Conservation (phyloP, 2,797 vertebrate species). For the Takifugu ocellatus region DNA sequence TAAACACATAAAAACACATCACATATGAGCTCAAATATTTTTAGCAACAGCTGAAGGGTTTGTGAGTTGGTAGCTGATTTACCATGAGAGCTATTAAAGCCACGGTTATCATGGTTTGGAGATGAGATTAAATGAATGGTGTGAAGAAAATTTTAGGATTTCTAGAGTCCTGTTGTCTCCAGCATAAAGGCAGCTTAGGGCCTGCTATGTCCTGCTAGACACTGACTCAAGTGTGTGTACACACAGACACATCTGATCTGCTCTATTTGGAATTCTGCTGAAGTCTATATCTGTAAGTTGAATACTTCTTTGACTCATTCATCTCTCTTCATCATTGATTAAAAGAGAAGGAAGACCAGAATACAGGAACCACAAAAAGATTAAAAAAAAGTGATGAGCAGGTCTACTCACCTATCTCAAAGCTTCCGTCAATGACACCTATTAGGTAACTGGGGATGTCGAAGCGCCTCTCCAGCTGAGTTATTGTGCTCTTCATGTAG, state of each 20-base stretch:
- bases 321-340: slow-evolving; percentile 43
- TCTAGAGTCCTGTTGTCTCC: not conserved
- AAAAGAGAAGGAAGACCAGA: slow-evolving; percentile 15
- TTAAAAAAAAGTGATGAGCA: slow-evolving; percentile 36
- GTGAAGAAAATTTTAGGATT: slow-evolving; percentile 15
- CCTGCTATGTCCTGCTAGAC: slow-evolving; percentile 42
- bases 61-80: slow-evolving; percentile 9
- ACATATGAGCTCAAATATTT: slow-evolving; percentile 3
- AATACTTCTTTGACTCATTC: slow-evolving; percentile 57
- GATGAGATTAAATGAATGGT: slow-evolving; percentile 7
- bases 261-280: slow-evolving; percentile 41
- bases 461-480: slow-evolving; percentile 90
- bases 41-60: not conserved
- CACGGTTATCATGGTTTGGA: not conserved
- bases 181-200: slow-evolving; percentile 10
- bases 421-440: slow-evolving; percentile 87
- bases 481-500: slow-evolving; percentile 88
- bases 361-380: slow-evolving; percentile 39
- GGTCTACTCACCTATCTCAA: slow-evolving; percentile 86
- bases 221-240: slow-evolving; percentile 33
- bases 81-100: slow-evolving; percentile 18
- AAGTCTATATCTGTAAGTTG: slow-evolving; percentile 54
- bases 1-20: not conserved
- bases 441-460: slow-evolving; percentile 82
- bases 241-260: slow-evolving; percentile 26